Percentiles rank a stretch among this genome's conserved stretches.
These are phyloP conservation scores for Tympanuchus pallidicinctus DNA, from an alignment of 2,113 vertebrate genomes.

Conservation along the genomic window DNA sequence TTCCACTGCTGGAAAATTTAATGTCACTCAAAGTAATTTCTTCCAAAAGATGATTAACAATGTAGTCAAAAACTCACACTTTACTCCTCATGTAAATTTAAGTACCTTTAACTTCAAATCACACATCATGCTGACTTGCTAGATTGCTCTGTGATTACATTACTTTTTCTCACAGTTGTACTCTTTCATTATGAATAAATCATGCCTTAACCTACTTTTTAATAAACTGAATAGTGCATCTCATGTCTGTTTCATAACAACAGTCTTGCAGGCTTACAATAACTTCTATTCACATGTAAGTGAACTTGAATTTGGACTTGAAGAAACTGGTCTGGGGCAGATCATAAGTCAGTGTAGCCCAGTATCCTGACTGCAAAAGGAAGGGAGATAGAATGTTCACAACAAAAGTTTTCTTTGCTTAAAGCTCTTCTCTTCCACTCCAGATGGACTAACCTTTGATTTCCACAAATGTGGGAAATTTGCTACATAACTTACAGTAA, in stretches of 20 bases:
- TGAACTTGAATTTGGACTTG: background rate
- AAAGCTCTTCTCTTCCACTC: background rate
- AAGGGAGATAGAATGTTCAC: rapidly evolving
- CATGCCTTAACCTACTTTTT: background rate
- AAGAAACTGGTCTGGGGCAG: background rate
- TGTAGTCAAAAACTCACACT: background rate
- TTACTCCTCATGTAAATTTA: background rate
- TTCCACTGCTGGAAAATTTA: background rate
- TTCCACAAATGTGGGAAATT: background rate
- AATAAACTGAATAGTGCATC: background rate
- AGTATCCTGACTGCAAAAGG: background rate
- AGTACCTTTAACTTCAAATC: background rate
- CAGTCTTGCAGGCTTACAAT: background rate
- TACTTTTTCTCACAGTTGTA: background rate
- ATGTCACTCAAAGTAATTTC: background rate
- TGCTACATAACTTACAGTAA: background rate
- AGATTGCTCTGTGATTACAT: background rate
- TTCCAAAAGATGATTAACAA: slow-evolving; percentile 12
- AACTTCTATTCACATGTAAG: background rate
- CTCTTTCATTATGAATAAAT: background rate
- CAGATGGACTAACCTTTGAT: background rate
- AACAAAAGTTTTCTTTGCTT: background rate
- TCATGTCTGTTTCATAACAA: background rate
- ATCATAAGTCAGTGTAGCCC: background rate
- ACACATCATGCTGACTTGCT: background rate